Conservation (phyloP, 37 sponge, comb jelly and placozoan species). For the Geodia barretti region DNA sequence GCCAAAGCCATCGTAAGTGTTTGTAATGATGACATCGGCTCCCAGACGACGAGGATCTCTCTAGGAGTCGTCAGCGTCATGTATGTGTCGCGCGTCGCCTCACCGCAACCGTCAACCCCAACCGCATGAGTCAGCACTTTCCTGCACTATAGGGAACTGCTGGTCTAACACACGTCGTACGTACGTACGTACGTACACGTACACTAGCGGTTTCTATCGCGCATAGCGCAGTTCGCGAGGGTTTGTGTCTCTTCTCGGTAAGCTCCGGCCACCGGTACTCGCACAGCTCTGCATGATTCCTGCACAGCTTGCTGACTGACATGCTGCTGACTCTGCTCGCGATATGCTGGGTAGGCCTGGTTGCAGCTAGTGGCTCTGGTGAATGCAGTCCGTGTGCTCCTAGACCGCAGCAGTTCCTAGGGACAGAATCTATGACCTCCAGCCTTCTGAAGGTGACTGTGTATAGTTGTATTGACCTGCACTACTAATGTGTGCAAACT, state of each 20-base stretch:
- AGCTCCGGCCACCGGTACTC: too few species aligned
- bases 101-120: too few species aligned
- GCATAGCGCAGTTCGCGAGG: background rate
- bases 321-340: background rate
- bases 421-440: slow-evolving; percentile 22
- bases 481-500: background rate
- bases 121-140: too few species aligned
- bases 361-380: slow-evolving; percentile 39
- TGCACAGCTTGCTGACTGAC: background rate
- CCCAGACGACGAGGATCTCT: too few species aligned
- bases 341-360: slow-evolving; percentile 55
- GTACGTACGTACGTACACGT: too few species aligned
- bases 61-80: too few species aligned
- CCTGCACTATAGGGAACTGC: too few species aligned
- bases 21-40: too few species aligned
- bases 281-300: background rate
- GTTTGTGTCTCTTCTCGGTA: background rate
- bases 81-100: too few species aligned
- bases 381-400: slow-evolving; percentile 25
- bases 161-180: too few species aligned
- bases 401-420: background rate
- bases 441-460: slow-evolving; percentile 45
- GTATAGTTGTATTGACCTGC: too few species aligned
- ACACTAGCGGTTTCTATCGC: background rate
- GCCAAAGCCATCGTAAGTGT: too few species aligned